phyloP scores from a whole-genome alignment of 2,797 vertebrate genomes.

The Poliocrania exsul region DNA sequence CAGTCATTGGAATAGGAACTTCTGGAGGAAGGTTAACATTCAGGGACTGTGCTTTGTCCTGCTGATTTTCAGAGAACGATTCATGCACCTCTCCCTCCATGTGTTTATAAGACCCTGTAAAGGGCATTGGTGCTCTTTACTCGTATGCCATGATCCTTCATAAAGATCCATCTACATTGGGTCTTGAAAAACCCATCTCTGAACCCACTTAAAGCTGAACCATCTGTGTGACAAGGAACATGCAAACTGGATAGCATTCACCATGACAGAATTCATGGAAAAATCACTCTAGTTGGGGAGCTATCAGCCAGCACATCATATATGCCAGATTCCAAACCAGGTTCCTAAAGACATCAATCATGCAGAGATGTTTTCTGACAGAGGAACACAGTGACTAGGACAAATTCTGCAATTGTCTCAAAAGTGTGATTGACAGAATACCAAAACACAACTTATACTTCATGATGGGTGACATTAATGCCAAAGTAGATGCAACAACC shows the following conservation, averaged over 20 bases:
- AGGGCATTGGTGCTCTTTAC: not conserved
- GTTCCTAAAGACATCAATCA: slow-evolving; percentile 62
- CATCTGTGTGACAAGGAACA: not conserved
- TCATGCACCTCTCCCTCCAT: not conserved
- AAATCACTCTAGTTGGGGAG: not conserved
- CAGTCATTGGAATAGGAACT: not conserved
- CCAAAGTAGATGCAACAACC: slow-evolving; percentile 47
- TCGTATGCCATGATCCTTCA: not conserved
- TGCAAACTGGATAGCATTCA: not conserved
- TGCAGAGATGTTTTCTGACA: slow-evolving; percentile 54
- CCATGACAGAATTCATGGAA: slow-evolving; percentile 2
- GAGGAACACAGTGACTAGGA: slow-evolving; percentile 54
- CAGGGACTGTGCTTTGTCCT: not conserved
- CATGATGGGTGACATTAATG: slow-evolving; percentile 52
- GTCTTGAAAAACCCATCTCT: not conserved
- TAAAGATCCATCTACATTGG: not conserved
- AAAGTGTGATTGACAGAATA: slow-evolving; percentile 69
- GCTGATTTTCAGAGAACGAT: not conserved
- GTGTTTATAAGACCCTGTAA: not conserved
- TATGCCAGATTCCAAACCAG: slow-evolving; percentile 56
- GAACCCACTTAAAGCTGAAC: not conserved
- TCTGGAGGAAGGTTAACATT: not conserved
- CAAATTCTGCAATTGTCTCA: slow-evolving; percentile 57
- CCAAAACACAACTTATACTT: slow-evolving; percentile 66
- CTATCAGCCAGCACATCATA: slow-evolving; percentile 38